These are phyloP conservation scores for Leucoma salicis DNA, from an alignment of 2,888 invertebrate species.

Conservation along the genomic window DNA sequence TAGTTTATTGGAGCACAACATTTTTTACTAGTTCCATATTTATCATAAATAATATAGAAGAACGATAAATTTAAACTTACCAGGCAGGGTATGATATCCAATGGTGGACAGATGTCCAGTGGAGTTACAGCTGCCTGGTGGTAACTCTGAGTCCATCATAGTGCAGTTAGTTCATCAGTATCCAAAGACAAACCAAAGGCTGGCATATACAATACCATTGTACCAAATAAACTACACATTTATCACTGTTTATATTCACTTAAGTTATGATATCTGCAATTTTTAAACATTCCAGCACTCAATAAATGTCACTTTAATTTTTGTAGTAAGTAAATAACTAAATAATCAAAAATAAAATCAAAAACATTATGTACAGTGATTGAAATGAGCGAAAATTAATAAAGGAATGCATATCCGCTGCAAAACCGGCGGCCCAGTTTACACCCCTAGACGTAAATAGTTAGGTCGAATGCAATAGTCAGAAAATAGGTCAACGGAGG, in stretches of 20 bases:
- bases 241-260: constrained; percentile 27
- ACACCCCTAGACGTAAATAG: constrained; percentile 74
- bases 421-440: constrained; percentile 68
- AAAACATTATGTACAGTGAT: constrained; percentile 11
- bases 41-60: background rate
- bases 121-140: constrained; percentile 78
- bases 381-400: constrained; percentile 36
- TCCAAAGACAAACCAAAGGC: constrained; percentile 35
- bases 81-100: constrained; percentile 72
- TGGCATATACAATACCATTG: constrained; percentile 44
- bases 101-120: constrained; percentile 79
- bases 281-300: constrained; percentile 16
- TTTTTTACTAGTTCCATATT: too few relatives aligned
- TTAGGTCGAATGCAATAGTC: constrained; percentile 77
- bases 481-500: constrained; percentile 82
- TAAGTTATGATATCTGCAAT: constrained; percentile 27
- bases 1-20: too few relatives aligned
- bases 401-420: constrained; percentile 49
- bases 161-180: constrained; percentile 40
- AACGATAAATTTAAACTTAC: constrained; percentile 34
- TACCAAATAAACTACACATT: constrained; percentile 41
- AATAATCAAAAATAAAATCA: background rate
- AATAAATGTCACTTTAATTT: constrained; percentile 8
- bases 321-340: background rate
- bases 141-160: constrained; percentile 78